Conservation (phyloP, 2,797 vertebrate genomes). For the Lagocephalus sceleratus region DNA sequence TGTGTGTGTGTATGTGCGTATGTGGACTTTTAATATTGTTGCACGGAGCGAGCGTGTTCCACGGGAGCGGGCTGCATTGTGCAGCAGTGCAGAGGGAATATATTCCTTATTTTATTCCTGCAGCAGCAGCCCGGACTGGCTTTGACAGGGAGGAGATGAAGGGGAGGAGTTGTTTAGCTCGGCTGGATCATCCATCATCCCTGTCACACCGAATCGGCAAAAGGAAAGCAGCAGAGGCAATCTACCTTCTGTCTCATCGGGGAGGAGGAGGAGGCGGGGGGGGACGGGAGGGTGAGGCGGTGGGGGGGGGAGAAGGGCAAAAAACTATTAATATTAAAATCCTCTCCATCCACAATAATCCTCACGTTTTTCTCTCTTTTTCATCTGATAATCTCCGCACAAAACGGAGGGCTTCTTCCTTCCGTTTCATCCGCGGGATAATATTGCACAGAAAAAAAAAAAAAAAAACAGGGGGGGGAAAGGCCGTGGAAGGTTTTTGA, state of each 20-base stretch:
- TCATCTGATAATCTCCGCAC: constrained; percentile 72
- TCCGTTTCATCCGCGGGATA: constrained; percentile 62
- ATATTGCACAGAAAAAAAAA: constrained; percentile 30
- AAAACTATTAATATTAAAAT: constrained; percentile 96
- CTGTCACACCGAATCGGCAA: constrained; percentile 92
- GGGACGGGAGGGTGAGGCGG: background rate
- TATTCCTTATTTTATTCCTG: constrained; percentile 83
- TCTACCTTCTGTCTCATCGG: constrained; percentile 91
- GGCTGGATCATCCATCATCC: constrained; percentile 95
- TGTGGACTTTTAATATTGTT: constrained; percentile 68
- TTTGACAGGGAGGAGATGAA: constrained; percentile 87
- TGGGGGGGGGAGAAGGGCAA: constrained; percentile 4
- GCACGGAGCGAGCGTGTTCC: constrained; percentile 40
- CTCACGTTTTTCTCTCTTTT: constrained; percentile 68
- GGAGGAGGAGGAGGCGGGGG: constrained; percentile 25
- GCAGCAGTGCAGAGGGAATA: constrained; percentile 64
- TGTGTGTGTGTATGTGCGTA: constrained; percentile 59
- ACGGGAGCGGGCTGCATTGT: constrained; percentile 58
- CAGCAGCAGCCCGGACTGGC: constrained; percentile 83
- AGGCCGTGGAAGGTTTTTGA: constrained; percentile 27
- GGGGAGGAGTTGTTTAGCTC: constrained; percentile 88
- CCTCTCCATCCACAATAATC: constrained; percentile 75
- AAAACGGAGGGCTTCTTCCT: constrained; percentile 70
- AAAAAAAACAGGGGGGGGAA: constrained; percentile 17
- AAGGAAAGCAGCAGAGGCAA: constrained; percentile 85